phyloP scores from a whole-genome alignment of 2,113 vertebrate genomes.

The Lepisosteus oculatus region DNA sequence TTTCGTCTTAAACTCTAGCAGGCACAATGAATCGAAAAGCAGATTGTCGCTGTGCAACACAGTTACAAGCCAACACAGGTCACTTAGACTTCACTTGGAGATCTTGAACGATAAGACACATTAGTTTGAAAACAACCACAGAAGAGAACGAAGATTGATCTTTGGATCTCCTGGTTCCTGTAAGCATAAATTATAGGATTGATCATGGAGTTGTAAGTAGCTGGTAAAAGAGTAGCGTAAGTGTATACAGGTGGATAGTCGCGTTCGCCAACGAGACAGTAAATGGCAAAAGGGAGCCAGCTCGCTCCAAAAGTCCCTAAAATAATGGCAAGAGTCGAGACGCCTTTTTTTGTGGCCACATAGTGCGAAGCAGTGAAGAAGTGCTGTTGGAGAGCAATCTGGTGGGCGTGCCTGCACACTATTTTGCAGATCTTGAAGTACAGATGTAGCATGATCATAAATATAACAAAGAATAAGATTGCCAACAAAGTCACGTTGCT shows the following conservation, averaged over 20 bases:
- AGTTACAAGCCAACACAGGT: constrained; percentile 27
- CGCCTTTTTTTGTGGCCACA: constrained; percentile 89
- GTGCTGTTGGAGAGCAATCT: constrained; percentile 97
- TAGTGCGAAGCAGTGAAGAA: constrained; percentile 90
- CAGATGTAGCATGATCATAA: constrained; percentile 87
- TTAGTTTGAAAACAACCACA: constrained; percentile 90
- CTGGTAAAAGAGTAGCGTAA: constrained; percentile 89
- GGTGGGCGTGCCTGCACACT: constrained; percentile 92
- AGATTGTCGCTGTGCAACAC: constrained; percentile 56
- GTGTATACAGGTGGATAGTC: constrained; percentile 89
- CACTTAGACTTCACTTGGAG: constrained; percentile 90
- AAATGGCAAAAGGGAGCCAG: constrained; percentile 96
- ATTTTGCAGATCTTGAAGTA: constrained; percentile 97
- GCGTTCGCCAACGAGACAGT: constrained; percentile 86
- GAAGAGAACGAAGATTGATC: constrained; percentile 86
- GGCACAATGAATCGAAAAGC: constrained; percentile 61
- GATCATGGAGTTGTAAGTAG: constrained; percentile 98
- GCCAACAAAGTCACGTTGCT: constrained; percentile 85
- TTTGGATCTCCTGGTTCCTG: constrained; percentile 92
- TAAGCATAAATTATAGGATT: constrained; percentile 99
- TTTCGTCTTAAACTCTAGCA: constrained; percentile 49
- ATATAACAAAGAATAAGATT: constrained; percentile 83
- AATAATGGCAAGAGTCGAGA: constrained; percentile 91
- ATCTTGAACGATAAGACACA: constrained; percentile 84
- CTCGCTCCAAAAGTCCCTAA: constrained; percentile 93